Base-by-base conservation (phyloP, 2,888 invertebrate genomes). In the Ecdyonurus torrentis region DNA sequence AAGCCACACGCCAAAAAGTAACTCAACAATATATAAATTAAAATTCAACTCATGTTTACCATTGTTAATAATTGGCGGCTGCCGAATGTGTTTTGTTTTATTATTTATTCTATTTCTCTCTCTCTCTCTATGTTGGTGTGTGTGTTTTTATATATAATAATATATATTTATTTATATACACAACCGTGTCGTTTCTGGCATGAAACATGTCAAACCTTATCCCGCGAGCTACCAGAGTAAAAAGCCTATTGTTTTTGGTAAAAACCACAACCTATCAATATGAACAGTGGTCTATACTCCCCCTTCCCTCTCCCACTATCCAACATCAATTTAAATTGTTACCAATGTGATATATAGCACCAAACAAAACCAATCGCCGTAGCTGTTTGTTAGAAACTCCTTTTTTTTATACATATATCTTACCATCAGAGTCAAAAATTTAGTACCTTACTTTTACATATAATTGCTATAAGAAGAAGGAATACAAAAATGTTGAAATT, bases 1-100 rank as follows among this genome's bases (percentile, higher is more conserved):
- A n/a, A n/a, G 37, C 37, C 55, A 22, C 55, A 55, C 55, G 55
- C 55, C 55, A 55, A 55, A 22, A 55, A 5, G 55, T n/a, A 5
- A 15, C 37, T 15, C 37, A 5, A 37, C 37, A 10, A 37, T n/a
- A n/a, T n/a, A n/a, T n/a, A n/a, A 5, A 15, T 37, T 37, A 55
- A 55, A 55, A 55, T 55, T 55, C 55, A 18, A 5, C 55, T 55
- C 55, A 55, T 5, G 55, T 10, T 5, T 22, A 55, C 55, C 55
- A 55, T 55, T 55, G 55, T 55, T 55, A n/a, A 55, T 55, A 55
- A 55, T 55, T 55, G 55, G 55, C 55, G 19, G 55, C 55, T 55
- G 37, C 7, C 37, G 37, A 37, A 37, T 37, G 37, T 37, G 37
- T 37, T 37, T 37, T 37, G 37, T 37, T 37, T 37, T 37, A 37